Base-by-base conservation (phyloP, 2,888 invertebrate species). In the Callyntrura sp. region DNA sequence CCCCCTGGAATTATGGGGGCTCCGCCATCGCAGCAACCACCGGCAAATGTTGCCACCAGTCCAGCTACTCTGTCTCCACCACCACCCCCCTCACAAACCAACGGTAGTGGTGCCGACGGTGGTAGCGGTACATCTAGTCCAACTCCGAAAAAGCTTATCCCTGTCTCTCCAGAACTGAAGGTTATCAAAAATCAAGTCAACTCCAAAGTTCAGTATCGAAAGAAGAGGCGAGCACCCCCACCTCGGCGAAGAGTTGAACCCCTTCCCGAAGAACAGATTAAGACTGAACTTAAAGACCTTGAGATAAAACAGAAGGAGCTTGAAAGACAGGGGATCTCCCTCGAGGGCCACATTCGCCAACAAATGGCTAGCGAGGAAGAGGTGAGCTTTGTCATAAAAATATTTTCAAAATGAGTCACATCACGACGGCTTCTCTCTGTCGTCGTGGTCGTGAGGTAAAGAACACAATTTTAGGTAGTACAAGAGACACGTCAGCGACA, bases 251-350 rank as follows among this genome's bases (percentile, higher is more conserved):
- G 91, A n/a, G 92, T 93, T 4, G 88, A 92, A 82, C 93, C 92
- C 82, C 90, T 96, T 94, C 95, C 96, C 0, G 94, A 95, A 90
- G 95, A 95, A 88, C 95, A 96, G 85, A 95, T 96, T 57, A 95
- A 96, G 93, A 94, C 95, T 86, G 95, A 98, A 94, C 95, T 98
- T 92, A 96, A 97, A 92, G 96, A 96, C 93, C 97, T 99, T 92
- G 98, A 98, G 94, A 96, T 97, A 78, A 97, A 98, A 94, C 97
- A 98, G 94, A 97, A 97, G 92, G 98, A 98, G 20, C 95, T 98
- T 81, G 98, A 98, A 94, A 96, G 97, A 90, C 98, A 98, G 94
- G 98, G 98, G 65, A 97, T 98, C n/a, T 96, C 97, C 92, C 95
- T 99, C 93, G 98, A 99, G 94, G 97, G 97, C 94, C 96, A 97